Evolutionary conservation across 37 sponge, comb jelly and placozoan species (phyloP).

Genomic region (Halisarca cf. caerulea): DNA sequence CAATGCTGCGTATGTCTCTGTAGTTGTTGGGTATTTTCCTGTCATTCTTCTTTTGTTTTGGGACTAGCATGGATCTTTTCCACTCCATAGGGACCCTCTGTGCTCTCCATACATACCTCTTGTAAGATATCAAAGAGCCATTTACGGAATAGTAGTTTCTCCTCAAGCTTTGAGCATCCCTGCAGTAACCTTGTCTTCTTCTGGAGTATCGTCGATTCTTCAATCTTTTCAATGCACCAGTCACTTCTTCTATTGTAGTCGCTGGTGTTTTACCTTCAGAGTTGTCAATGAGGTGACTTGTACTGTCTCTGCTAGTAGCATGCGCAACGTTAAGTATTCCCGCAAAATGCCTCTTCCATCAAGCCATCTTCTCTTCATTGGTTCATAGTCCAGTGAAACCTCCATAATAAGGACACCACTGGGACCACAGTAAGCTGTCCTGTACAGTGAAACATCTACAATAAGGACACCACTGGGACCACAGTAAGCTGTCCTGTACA

Average conservation of each 20-base stretch:
- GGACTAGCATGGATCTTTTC: constrained; percentile 9
- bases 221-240: constrained; percentile 14
- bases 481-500: too few species aligned
- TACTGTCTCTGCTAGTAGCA: not conserved
- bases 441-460: too few species aligned
- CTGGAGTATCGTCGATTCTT: constrained; percentile 31
- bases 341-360: constrained; percentile 15
- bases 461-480: too few species aligned
- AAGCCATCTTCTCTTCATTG: constrained; percentile 17
- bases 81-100: not conserved
- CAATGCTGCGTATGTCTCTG: constrained; percentile 16
- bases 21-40: constrained; percentile 15
- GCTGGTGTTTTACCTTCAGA: not conserved
- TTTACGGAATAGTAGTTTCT: not conserved
- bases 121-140: too few species aligned
- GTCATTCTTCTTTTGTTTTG: constrained; percentile 22
- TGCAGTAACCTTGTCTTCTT: constrained; percentile 27
- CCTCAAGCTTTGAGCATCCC: constrained; percentile 33
- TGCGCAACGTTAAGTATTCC: not conserved
- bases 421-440: too few species aligned
- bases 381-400: too few species aligned
- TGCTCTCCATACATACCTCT: constrained; percentile 7
- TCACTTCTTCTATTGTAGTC: constrained; percentile 22
- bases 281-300: not conserved
- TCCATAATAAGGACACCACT: too few species aligned